Evolutionary conservation across 1,140 invertebrate species (phyloP).

Genomic region (Charaxes varanes): DNA sequence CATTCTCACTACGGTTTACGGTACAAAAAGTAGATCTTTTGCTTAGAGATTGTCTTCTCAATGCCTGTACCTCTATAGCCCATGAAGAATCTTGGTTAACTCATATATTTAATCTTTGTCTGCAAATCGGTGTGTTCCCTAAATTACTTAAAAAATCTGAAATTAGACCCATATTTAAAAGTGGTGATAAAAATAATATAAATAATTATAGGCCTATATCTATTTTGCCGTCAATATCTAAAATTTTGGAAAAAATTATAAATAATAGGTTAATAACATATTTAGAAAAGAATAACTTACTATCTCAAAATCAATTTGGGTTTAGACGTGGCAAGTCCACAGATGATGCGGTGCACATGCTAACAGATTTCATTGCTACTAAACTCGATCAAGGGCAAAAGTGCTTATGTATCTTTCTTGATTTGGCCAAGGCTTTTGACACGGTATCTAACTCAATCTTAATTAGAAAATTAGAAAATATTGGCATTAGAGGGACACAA

Average conservation of each 20-base stretch:
- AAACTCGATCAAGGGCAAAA: neutral
- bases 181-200: too few relatives aligned
- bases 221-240: neutral
- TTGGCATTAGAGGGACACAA: neutral
- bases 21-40: too few relatives aligned
- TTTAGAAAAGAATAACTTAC: neutral
- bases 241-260: conserved; percentile 1
- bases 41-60: too few relatives aligned
- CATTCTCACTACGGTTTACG: too few relatives aligned
- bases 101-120: too few relatives aligned
- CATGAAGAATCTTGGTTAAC: too few relatives aligned
- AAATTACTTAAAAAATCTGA: too few relatives aligned
- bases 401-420: conserved; percentile 1
- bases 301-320: neutral
- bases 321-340: neutral
- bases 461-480: neutral
- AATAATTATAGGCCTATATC: too few relatives aligned
- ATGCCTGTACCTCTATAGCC: too few relatives aligned
- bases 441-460: neutral
- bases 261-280: conserved; percentile 1
- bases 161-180: neutral
- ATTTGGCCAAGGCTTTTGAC: conserved; percentile 1
- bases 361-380: neutral
- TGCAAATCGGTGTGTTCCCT: too few relatives aligned
- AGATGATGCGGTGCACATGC: neutral